Conservation (phyloP, 2,797 vertebrate genomes). For the Sebastes kiyomatsui region DNA sequence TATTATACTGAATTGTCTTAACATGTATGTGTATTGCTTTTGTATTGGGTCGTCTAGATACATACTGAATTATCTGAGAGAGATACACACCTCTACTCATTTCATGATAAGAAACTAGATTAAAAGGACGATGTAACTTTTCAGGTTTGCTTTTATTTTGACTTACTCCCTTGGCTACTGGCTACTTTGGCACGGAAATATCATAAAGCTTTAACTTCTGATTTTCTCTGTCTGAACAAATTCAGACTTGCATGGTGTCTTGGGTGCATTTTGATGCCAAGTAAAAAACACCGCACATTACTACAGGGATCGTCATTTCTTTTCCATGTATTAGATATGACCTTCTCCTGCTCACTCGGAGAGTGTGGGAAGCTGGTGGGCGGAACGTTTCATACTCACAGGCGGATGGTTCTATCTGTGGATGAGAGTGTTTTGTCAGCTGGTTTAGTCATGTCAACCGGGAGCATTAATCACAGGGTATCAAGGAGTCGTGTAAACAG, state of each 20-base stretch:
- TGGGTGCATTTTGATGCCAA: slow-evolving; percentile 21
- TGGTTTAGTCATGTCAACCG: slow-evolving; percentile 58
- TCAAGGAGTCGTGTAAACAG: slow-evolving; percentile 45
- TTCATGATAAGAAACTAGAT: neutral
- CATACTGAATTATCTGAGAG: neutral
- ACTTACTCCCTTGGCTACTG: neutral
- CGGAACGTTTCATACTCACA: slow-evolving; percentile 32
- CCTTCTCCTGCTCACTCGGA: slow-evolving; percentile 41
- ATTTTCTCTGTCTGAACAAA: slow-evolving; percentile 5
- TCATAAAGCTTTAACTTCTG: neutral
- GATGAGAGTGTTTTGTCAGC: slow-evolving; percentile 47
- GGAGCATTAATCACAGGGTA: slow-evolving; percentile 50
- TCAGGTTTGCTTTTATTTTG: neutral
- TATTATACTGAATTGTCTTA: neutral
- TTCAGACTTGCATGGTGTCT: slow-evolving; percentile 5
- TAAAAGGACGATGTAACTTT: neutral
- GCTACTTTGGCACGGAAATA: slow-evolving; percentile 2
- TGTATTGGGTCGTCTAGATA: neutral
- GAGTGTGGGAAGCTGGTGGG: slow-evolving; percentile 64
- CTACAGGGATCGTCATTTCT: slow-evolving; percentile 35
- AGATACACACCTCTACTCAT: neutral
- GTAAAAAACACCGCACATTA: slow-evolving; percentile 11
- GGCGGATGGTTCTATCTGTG: slow-evolving; percentile 38
- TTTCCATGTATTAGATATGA: slow-evolving; percentile 43
- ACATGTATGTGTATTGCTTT: neutral